Evolutionary conservation across 64 coral and sea anemone species (phyloP), one percentile per base, ranked within the genome.

Genomic region (Montipora efflorescens): DNA sequence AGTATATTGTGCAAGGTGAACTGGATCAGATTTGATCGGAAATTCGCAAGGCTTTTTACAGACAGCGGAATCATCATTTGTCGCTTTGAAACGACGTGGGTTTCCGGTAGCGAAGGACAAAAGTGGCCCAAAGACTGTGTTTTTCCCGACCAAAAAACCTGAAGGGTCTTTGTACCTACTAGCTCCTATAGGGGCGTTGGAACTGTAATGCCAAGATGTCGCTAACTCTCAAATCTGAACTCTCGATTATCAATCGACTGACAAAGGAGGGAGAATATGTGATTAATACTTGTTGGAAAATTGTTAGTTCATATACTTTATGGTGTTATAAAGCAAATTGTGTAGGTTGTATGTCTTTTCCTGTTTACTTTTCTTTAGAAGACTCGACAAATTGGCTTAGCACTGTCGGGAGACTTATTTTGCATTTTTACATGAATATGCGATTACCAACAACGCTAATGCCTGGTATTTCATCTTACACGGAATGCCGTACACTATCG

Each of bases 321-420:
- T 70, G 49, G 43, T 52, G 16, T 90, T 69, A 89, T 73, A 81
- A 82, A 88, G 66, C 76, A 67, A 90, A 36, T 67, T 83, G 57
- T 52, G 76, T 78, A 71, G 52, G 87, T 86, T 78, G 58, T 10
- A 49, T 86, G 67, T 85, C 78, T 90, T 71, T 64, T 55, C 83
- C 67, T 90, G 80, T 94, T 84, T 90, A 90, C 87, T 76, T 90
- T 67, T 82, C 15, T 90, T 90, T 79, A 70, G 88, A 67, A 76
- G 57, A 52, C 53, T 57, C 86, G 75, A 73, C 93, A 88, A 94
- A 84, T 90, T 94, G 87, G 90, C 93, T 94, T 90, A 94, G 81
- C 93, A 84, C 87, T 69, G 62, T 67, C 53, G 6, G 3, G 2
- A 62, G 36, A 43, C 68, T 94, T 36, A 45, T 89, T 51, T 58